Evolutionary conservation across 1,140 invertebrate genomes (phyloP), one percentile per base, ranked within the genome.

Genomic region (Halesus radiatus): DNA sequence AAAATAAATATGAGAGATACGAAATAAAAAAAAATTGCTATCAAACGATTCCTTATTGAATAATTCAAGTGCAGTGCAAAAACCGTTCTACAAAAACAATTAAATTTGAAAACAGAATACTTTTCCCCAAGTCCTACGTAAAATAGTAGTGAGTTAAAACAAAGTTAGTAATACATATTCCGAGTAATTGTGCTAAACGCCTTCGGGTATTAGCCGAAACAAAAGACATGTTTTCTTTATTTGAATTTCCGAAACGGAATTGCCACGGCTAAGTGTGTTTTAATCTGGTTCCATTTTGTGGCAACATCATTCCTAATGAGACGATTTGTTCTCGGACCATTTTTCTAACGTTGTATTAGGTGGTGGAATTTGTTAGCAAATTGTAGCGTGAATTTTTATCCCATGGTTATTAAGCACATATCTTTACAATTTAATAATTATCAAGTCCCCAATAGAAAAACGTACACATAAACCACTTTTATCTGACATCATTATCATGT

Each of bases 291-390:
- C 56, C 50, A 72, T 79, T 70, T 79, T 74, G 50, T 79, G 53
- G 53, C 80, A 37, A 78, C 58, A 81, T 77, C 80, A 58, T 53
- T 20, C 32, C 78, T 81, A 79, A 81, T 79, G 80, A 81, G 76
- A 56, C 45, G 54, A 79, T 81, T 81, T 68, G 58, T 76, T 68
- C 74, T 62, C 54, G 37, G 74, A 76, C 50, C 66, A 23, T 29
- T 70, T 50, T 32, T 70, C 45, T 29, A 18, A 5, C 23, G 54
- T 56, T 56, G 62, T 66, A 26, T 66, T 66, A 26, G 20, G 56
- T 10, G 56, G 62, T 29, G 26, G 62, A 66, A 66, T 66, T 37
- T 32, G 62, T 29, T n/a, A 66, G 29, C 26, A 66, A 66, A 45
- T 70, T 70, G 62, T 66, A 8, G 37, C 37, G 13, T 45, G 37